Base-by-base conservation (phyloP, 1,140 invertebrate species). In the Homalodisca vitripennis region DNA sequence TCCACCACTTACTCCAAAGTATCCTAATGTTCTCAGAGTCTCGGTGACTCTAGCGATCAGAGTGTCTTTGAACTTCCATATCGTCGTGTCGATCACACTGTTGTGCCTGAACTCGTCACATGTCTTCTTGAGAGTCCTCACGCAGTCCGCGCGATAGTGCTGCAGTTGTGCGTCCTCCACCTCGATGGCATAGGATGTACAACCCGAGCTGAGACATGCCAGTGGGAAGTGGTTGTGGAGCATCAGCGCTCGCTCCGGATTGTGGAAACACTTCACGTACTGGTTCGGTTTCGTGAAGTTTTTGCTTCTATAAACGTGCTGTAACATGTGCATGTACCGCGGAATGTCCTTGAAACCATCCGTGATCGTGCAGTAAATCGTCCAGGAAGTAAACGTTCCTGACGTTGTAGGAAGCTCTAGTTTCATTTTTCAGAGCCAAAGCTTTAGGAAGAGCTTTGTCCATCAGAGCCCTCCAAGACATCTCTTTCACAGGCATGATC, bases 351-450 rank as follows among this genome's bases (percentile, higher is more conserved):
- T 88, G 80, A 92, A n/a, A 91, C 86, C 89, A 91, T 51, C 88
- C 89, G 75, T 94, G 92, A 66, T 88, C 86, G 77, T 93, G 90
- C 24, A 87, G 84, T 73, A 95, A 85, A 78, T 95, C 93, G 79
- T 98, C 95, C 75, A 98, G 83, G 79, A 96, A 98, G 82, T 98
- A 98, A 1, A 97, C 93, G 76, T 97, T 98, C 60, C 94, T 84
- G 0, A 96, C 93, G 79, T 96, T 95, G 79, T 94, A 97, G 10
- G 92, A 93, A 0, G 90, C 89, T 24, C 90, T 84, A 20, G 91
- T 91, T 71, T 90, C 87, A 71, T 91, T 91, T 62, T 87, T 86
- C 20, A 86, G 84, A 41, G 85, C 83, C 0, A 88, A 72, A 1
- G 92, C 85, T 75, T 92, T 89, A 0, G 86, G 84, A 48, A 92